Conservation (phyloP, 2,797 vertebrate species). For the Tragopan temminckii region DNA sequence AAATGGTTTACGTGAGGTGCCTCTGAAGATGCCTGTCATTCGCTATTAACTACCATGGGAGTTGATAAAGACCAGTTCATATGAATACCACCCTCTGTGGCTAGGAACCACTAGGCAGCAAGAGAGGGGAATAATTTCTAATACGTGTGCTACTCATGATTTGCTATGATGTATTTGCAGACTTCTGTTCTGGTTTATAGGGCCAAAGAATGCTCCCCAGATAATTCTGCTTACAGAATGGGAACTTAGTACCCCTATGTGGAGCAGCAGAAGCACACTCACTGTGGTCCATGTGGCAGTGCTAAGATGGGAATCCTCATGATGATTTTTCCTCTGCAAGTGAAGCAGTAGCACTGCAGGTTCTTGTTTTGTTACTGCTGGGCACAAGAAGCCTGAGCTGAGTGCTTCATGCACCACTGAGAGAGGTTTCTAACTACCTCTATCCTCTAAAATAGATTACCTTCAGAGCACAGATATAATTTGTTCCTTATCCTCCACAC, state of each 20-base stretch:
- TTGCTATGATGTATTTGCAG: not conserved
- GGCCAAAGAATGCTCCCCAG: not conserved
- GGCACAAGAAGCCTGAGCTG: not conserved
- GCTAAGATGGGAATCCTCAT: rapidly evolving
- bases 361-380: not conserved
- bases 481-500: not conserved
- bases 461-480: not conserved
- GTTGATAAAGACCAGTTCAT: not conserved
- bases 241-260: not conserved
- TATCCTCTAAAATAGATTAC: not conserved
- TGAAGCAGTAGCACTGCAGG: not conserved
- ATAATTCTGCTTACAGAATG: not conserved
- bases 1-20: not conserved
- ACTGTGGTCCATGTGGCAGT: not conserved
- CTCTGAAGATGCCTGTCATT: not conserved
- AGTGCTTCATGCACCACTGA: not conserved
- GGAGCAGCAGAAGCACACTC: not conserved
- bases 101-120: not conserved
- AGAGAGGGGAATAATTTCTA: not conserved
- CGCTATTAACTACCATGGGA: not conserved
- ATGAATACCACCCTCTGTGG: not conserved
- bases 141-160: not conserved
- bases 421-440: not conserved
- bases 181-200: not conserved
- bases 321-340: not conserved